These are phyloP conservation scores for Tetragonula carbonaria DNA, from an alignment of 2,888 invertebrate genomes.

Conservation along the genomic window DNA sequence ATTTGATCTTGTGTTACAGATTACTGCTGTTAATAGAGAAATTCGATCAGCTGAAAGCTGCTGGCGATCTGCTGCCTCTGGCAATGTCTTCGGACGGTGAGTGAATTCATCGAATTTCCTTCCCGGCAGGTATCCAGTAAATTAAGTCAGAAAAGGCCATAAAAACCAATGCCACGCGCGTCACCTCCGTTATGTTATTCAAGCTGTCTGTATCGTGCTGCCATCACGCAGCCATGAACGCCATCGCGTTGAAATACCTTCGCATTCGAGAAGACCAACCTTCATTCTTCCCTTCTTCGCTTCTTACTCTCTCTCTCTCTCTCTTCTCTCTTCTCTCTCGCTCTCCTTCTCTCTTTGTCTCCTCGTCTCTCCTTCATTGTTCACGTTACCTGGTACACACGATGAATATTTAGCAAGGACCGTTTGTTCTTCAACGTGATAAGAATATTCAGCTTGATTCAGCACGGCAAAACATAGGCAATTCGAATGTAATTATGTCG, in stretches of 20 bases:
- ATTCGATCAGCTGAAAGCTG: constrained; percentile 93
- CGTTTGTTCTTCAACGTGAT: constrained; percentile 66
- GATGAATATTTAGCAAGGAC: constrained; percentile 74
- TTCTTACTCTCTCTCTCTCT: neutral
- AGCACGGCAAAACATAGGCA: constrained; percentile 36
- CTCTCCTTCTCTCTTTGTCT: neutral
- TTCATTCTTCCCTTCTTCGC: neutral
- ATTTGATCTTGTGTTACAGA: constrained; percentile 78
- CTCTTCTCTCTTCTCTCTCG: neutral
- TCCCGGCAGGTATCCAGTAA: constrained; percentile 30
- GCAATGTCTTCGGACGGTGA: constrained; percentile 85
- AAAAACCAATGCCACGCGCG: constrained; percentile 44
- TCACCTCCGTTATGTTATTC: constrained; percentile 51
- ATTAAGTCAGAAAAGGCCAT: constrained; percentile 9
- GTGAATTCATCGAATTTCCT: constrained; percentile 61
- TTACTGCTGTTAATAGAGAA: constrained; percentile 88
- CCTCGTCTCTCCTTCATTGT: constrained; percentile 11
- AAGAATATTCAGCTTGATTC: constrained; percentile 55
- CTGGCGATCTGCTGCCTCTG: constrained; percentile 91
- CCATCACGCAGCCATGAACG: constrained; percentile 63
- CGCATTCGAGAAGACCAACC: constrained; percentile 51
- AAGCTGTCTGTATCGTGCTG: constrained; percentile 64
- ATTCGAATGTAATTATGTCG: constrained; percentile 64
- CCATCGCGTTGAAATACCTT: constrained; percentile 59
- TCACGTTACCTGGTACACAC: constrained; percentile 53